Evolutionary conservation across 2,113 vertebrate species (phyloP), one percentile per base, ranked within the genome.

Genomic region (Cyrtonyx montezumae): DNA sequence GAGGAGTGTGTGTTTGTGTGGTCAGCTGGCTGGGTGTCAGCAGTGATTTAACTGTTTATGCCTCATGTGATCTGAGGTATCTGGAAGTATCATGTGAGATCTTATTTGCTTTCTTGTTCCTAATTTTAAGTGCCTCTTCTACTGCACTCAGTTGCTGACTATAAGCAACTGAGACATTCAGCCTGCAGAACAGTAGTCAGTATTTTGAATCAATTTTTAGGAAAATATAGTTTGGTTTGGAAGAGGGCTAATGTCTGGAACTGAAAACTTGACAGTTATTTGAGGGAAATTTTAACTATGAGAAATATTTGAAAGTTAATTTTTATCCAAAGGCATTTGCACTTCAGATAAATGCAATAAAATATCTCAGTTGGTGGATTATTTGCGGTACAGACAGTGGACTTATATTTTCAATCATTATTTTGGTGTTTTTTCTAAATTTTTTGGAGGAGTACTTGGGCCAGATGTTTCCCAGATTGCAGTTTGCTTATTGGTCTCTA

Each of bases 61-160:
- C 94, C 92, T 96, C 95, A 95, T 91, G 88, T 96, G 94, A 96
- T 92, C 91, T 45, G 67, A 91, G 83, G 77, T 93, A 95, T 94
- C 94, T 87, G 6, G 56, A 77, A 94, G 90, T 88, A 94, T 96
- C 93, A 93, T 95, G 94, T 96, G 94, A 95, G 87, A 78, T 1
- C 61, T 51, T 95, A 92, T 96, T 93, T 94, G 91, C 88, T 53
- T 84, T 92, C 91, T 91, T 85, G 87, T 83, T 95, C 94, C 93
- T 93, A 95, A 95, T 94, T 92, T 95, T 95, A 95, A 92, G 74
- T 93, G 80, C 53, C n/a, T 61, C 73, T 94, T 94, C 79, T 62
- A 42, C 61, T 48, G 48, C 21, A 46, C 49, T 62, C 26, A 40
- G 0, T 79, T 12, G 11, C 2, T 20, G 56, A 42, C 36, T 78